Base-by-base conservation (phyloP, 2,888 invertebrate species). In the Ophion ventricosus region DNA sequence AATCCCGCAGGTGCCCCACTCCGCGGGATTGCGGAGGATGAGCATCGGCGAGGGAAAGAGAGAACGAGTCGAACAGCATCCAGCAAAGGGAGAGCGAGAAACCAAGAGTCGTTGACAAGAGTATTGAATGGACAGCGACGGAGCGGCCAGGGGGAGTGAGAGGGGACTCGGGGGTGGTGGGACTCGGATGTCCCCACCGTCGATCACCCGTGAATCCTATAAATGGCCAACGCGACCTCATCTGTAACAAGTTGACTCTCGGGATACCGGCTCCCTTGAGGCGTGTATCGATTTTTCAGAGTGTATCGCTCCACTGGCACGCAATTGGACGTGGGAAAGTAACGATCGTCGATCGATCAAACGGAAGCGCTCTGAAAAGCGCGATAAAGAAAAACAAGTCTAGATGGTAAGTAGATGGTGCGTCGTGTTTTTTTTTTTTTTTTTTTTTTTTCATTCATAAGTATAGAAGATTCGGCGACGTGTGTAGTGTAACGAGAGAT, bases 191-290 rank as follows among this genome's bases (percentile, higher is more conserved):
- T 90, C 89, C 89, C 89, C 89, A 88, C 90, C 84, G 81, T 76
- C 26, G 87, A 92, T 91, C 29, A 61, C 90, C 88, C 90, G 89
- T 91, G 92, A 93, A 93, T 93, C 93, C 93, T 93, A 93, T 93
- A 93, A 93, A 93, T 93, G 93, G 92, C 90, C 90, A 89, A 90
- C 90, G 90, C 89, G 88, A 80, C 87, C 87, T 80, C 87, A 85
- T 87, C 86, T 87, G 84, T 88, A 87, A 90, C 89, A 91, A 91
- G 91, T 91, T 90, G 80, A 88, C 86, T 88, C 89, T 85, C 89
- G 90, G 91, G 90, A 89, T 89, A 87, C 87, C 87, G 85, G 88
- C 84, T 90, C 90, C 90, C 91, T 88, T 86, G 91, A 91, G 90
- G 87, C 88, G 91, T 91, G 92, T 88, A 89, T 91, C 85, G 88